Evolutionary conservation across 2,113 vertebrate genomes (phyloP).

Genomic region (Megalops atlanticus): DNA sequence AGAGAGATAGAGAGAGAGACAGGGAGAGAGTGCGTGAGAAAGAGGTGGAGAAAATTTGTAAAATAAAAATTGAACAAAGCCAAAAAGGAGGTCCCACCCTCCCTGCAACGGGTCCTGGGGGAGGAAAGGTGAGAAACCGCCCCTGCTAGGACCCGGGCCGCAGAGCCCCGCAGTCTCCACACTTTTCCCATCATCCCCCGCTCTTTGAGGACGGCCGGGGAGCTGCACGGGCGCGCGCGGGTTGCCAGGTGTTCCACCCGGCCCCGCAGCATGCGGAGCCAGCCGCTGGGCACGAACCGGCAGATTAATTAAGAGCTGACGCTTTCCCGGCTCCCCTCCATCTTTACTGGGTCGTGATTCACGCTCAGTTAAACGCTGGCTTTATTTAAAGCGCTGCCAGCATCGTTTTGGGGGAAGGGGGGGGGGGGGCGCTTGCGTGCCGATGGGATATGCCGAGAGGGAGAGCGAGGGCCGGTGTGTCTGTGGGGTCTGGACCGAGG

Average conservation of each 20-base stretch:
- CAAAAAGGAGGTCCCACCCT: background rate
- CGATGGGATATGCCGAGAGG: background rate
- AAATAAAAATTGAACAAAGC: background rate
- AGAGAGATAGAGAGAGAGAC: slow-evolving; percentile 25
- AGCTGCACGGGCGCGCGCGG: background rate
- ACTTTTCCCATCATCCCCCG: background rate
- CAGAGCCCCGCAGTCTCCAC: background rate
- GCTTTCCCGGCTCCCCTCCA: background rate
- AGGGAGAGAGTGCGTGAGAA: slow-evolving; percentile 16
- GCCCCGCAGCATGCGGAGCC: background rate
- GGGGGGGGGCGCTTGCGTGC: background rate
- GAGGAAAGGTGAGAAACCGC: background rate
- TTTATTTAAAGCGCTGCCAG: slow-evolving; percentile 36
- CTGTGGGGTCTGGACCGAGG: background rate
- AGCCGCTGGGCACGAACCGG: background rate
- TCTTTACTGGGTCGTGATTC: slow-evolving; percentile 36
- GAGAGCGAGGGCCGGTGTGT: background rate
- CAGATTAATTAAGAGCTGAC: slow-evolving; percentile 11
- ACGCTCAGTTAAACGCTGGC: slow-evolving; percentile 31
- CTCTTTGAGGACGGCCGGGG: too few species aligned
- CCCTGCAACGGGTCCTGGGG: background rate
- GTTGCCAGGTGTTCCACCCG: background rate
- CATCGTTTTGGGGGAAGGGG: slow-evolving; percentile 22
- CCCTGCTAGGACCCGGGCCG: background rate
- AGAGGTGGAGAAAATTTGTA: background rate